Evolutionary conservation across 2,888 invertebrate species (phyloP).

Genomic region (Chalcis sispes): DNA sequence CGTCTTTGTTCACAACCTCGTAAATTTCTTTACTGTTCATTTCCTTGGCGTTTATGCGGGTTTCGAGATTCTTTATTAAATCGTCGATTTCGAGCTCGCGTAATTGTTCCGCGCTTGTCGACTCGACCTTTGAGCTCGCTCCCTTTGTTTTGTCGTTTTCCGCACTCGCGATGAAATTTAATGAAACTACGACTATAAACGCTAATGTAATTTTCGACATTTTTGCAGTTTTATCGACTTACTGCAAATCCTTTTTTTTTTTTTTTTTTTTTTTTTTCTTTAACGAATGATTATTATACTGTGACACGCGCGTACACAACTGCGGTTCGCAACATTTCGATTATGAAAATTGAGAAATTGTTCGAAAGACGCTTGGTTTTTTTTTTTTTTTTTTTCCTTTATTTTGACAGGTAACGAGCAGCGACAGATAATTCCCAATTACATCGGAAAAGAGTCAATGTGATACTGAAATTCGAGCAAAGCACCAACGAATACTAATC

Average conservation of each 20-base stretch:
- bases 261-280: no score
- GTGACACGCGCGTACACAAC: no score
- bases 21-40: background rate
- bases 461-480: no score
- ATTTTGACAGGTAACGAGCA: no score
- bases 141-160: background rate
- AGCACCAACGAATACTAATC: no score
- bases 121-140: background rate
- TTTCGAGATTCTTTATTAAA: conserved; percentile 45
- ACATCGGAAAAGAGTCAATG: no score
- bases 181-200: background rate
- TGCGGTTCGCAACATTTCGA: conserved; percentile 19
- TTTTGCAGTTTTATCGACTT: background rate
- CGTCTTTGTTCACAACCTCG: background rate
- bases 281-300: no score
- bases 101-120: conserved; percentile 13
- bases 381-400: no score
- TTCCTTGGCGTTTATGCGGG: conserved; percentile 18
- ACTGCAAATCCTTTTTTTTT: no score
- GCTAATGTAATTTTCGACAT: background rate
- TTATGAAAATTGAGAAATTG: no score
- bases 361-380: no score
- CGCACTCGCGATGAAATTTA: background rate
- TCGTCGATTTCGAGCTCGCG: conserved; percentile 39
- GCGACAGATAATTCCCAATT: no score